A percentile compares a stretch with the other conserved stretches of the same genome.
Evolutionary conservation across 2,888 invertebrate species (phyloP).

Genomic region (Calameuta pallipes): DNA sequence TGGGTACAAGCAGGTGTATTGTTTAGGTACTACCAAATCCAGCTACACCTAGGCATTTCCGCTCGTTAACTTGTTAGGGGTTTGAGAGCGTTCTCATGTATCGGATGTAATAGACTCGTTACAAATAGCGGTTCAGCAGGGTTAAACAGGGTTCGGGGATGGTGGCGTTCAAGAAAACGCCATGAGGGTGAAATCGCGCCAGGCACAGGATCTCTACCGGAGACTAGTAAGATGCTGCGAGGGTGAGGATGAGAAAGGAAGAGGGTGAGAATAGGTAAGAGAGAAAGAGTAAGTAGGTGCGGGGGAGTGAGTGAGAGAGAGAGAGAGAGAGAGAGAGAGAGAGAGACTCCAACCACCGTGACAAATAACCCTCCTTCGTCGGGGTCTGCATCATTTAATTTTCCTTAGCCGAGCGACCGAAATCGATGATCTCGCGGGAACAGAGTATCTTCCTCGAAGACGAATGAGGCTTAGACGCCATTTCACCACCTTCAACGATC

Average conservation of each 20-base stretch:
- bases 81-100: slow-evolving; percentile 24
- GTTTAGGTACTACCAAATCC: background rate
- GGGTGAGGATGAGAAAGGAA: slow-evolving; percentile 15
- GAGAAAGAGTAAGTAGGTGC: slow-evolving; percentile 8
- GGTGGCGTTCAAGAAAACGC: background rate
- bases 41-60: background rate
- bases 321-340: slow-evolving; percentile 23
- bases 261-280: slow-evolving; percentile 10
- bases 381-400: slow-evolving; percentile 65
- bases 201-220: background rate
- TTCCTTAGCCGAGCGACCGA: slow-evolving; percentile 60
- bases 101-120: slow-evolving; percentile 47
- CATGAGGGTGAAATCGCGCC: background rate
- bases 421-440: slow-evolving; percentile 62
- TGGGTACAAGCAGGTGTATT: background rate
- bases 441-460: slow-evolving; percentile 60
- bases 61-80: slow-evolving; percentile 2
- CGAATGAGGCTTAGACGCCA: slow-evolving; percentile 61
- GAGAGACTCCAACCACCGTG: slow-evolving; percentile 47
- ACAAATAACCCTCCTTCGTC: slow-evolving; percentile 64
- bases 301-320: slow-evolving; percentile 5
- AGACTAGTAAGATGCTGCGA: slow-evolving; percentile 1
- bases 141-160: slow-evolving; percentile 17
- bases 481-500: slow-evolving; percentile 58
- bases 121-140: slow-evolving; percentile 41